A percentile compares a stretch with the other conserved stretches of the same genome.
Evolutionary conservation across 2,888 invertebrate species (phyloP).

Genomic region (Limenitis camilla): DNA sequence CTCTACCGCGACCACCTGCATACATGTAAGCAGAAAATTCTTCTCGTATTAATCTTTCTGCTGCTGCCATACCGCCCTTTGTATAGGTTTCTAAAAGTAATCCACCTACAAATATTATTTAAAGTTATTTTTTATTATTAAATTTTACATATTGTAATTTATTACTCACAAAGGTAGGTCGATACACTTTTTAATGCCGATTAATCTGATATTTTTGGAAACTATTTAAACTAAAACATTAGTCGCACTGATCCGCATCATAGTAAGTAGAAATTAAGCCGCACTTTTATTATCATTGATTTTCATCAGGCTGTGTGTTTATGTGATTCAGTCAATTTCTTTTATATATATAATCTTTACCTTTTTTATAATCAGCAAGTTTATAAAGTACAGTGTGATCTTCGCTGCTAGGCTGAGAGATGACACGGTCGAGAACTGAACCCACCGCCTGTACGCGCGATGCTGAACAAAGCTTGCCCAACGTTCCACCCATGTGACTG

Average conservation of each 20-base stretch:
- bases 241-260: too few relatives aligned
- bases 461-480: constrained; percentile 61
- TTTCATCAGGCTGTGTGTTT: neutral
- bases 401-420: constrained; percentile 89
- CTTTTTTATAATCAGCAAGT: constrained; percentile 92
- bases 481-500: constrained; percentile 50
- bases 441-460: constrained; percentile 76
- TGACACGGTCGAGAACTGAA: constrained; percentile 90
- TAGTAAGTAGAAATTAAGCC: neutral
- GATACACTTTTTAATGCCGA: too few relatives aligned
- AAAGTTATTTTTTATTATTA: neutral
- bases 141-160: neutral
- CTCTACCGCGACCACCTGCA: constrained; percentile 86
- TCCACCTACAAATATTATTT: constrained; percentile 74
- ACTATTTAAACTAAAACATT: neutral
- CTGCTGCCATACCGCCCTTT: constrained; percentile 86
- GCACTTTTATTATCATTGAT: neutral
- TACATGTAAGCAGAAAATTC: constrained; percentile 93
- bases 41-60: constrained; percentile 88
- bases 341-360: constrained; percentile 47
- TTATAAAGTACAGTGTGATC: constrained; percentile 91
- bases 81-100: constrained; percentile 91
- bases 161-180: neutral
- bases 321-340: too few relatives aligned
- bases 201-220: too few relatives aligned